A percentile compares a stretch with the other conserved stretches of the same genome.
These are phyloP conservation scores for Capromys pilorides DNA, from an alignment of 2,797 vertebrate genomes.

Conservation along the genomic window DNA sequence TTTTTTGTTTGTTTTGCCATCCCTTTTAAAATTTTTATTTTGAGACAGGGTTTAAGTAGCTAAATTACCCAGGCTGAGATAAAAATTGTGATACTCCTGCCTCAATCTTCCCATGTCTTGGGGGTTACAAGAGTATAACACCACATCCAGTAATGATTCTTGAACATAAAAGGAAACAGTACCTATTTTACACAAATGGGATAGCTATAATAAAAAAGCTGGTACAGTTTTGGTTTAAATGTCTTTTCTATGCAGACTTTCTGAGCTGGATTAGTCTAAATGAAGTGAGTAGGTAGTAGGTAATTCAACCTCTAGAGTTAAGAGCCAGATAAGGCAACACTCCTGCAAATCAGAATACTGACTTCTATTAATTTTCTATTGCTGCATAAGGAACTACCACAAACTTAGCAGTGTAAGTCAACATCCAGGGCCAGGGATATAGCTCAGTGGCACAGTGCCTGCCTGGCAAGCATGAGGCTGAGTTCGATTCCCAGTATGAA, in stretches of 20 bases:
- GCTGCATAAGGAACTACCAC: not conserved
- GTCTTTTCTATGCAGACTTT: conserved; percentile 13
- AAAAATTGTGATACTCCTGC: not conserved
- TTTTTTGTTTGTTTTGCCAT: not conserved
- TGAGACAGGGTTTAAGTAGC: not conserved
- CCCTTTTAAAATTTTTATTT: not conserved
- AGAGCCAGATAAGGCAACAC: conserved; percentile 4
- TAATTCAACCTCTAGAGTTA: not conserved
- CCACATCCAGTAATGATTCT: not conserved
- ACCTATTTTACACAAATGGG: conserved; percentile 32
- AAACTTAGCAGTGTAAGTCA: conserved; percentile 33
- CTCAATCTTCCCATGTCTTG: not conserved
- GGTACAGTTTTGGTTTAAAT: not conserved
- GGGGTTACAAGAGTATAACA: not conserved
- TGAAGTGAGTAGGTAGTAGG: conserved; percentile 13
- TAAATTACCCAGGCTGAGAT: not conserved
- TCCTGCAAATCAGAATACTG: conserved; percentile 17
- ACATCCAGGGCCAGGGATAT: not conserved
- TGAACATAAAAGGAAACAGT: conserved; percentile 21
- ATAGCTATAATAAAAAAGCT: not conserved
- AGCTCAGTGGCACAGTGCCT: not conserved
- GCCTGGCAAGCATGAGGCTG: not conserved
- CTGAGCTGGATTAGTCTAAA: not conserved
- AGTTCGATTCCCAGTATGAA: not conserved
- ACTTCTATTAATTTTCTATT: conserved; percentile 34